Evolutionary conservation across 2,888 invertebrate species (phyloP).

Genomic region (Tinea pellionella): DNA sequence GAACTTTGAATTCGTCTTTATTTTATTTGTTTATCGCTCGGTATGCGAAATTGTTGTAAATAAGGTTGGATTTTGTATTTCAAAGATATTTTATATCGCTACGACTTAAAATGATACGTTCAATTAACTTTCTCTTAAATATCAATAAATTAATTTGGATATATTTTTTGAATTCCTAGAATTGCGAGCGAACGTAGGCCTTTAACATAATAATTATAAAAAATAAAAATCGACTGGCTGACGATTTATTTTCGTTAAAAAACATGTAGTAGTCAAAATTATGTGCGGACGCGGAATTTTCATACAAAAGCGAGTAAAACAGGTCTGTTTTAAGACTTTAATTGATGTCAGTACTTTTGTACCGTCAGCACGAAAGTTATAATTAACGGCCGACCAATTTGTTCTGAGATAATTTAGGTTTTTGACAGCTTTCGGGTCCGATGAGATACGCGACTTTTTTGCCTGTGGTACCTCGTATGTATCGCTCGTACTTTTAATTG

Average conservation of each 20-base stretch:
- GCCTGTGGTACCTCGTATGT: neutral
- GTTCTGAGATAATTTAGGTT: slow-evolving; percentile 43
- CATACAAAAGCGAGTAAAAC: neutral
- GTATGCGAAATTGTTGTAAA: neutral
- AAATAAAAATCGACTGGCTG: neutral
- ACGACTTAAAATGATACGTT: too few relatives aligned
- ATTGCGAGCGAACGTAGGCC: neutral
- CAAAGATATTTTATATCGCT: neutral
- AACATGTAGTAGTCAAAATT: neutral
- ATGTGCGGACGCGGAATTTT: neutral
- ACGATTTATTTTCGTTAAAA: neutral
- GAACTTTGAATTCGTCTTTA: neutral
- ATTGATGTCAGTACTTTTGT: slow-evolving; percentile 41
- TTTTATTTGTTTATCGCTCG: neutral
- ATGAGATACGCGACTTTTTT: slow-evolving; percentile 8
- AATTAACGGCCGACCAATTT: slow-evolving; percentile 52
- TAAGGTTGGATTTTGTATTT: neutral
- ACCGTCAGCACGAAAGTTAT: slow-evolving; percentile 41
- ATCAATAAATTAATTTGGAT: neutral
- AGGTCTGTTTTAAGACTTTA: slow-evolving; percentile 30
- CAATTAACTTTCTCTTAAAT: neutral
- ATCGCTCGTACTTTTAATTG: neutral
- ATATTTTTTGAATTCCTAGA: neutral
- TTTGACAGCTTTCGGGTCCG: slow-evolving; percentile 22
- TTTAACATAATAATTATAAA: neutral